These are phyloP conservation scores for Acanthiza pusilla DNA, from an alignment of 2,797 vertebrate species.

Conservation along the genomic window DNA sequence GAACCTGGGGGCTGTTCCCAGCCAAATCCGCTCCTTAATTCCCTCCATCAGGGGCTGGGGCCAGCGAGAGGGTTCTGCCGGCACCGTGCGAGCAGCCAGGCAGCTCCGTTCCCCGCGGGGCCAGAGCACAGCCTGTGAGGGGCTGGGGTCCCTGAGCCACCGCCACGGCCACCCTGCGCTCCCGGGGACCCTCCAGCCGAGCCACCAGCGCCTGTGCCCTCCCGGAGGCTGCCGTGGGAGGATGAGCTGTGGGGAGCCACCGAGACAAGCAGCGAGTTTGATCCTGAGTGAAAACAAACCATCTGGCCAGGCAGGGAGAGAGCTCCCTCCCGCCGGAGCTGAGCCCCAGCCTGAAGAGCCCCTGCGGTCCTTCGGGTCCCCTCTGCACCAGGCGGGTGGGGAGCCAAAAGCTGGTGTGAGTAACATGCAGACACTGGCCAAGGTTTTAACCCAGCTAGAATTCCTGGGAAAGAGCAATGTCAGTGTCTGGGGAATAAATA, in stretches of 20 bases:
- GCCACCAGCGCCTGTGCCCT: neutral
- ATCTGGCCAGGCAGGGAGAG: neutral
- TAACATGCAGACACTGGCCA: neutral
- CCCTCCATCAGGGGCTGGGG: constrained; percentile 7
- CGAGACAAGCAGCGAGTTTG: neutral
- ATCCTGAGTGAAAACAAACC: neutral
- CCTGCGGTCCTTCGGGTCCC: constrained; percentile 38
- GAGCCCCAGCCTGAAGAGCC: neutral
- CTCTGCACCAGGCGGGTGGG: neutral
- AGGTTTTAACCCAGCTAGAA: neutral
- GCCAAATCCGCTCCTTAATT: constrained; percentile 39
- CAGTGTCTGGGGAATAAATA: neutral
- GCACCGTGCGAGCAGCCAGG: neutral
- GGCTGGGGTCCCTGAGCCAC: neutral
- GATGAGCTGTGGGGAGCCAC: neutral
- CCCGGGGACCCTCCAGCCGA: neutral
- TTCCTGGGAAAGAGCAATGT: neutral
- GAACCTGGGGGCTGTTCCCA: constrained; percentile 52
- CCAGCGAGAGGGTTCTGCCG: neutral
- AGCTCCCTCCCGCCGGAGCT: neutral
- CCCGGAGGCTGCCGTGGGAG: neutral
- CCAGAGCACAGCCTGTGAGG: too few relatives aligned
- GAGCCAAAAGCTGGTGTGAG: neutral
- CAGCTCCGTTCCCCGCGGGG: neutral
- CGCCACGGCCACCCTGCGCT: rapidly evolving